Evolutionary conservation across 2,797 vertebrate species (phyloP), one percentile per base, ranked within the genome.

Genomic region (Pipistrellus kuhlii): DNA sequence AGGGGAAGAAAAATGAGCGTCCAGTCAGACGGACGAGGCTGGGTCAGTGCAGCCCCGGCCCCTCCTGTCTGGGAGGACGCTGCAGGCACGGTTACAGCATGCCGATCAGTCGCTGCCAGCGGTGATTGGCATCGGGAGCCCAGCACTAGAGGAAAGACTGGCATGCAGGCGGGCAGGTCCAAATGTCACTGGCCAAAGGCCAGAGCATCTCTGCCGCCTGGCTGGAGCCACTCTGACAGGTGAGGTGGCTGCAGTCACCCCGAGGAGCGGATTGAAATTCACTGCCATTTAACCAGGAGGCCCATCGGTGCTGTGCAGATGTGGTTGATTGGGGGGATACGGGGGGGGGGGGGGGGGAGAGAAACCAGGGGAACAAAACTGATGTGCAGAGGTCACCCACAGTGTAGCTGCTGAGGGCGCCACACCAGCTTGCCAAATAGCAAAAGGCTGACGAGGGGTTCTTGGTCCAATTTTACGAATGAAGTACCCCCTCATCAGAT

Each of bases 161-260:
- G 89, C 91, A 78, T 92, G 62, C 64, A 46, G 44, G 73, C 41
- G 85, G 95, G 91, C 88, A 66, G 94, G 53, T 90, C 91, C 57
- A 92, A 96, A 96, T 95, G 94, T 95, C 96, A 95, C 93, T 20
- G 13, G 91, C 25, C 32, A 59, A 95, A 96, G 94, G 90, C 82
- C 90, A 95, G 64, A 83, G 69, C 27, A 35, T 87, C 83, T 82
- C 5, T 4, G 32, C n/a, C 81, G 53, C 46, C 82, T 46, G 90
- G 38, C 87, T 9, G 64, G 32, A 73, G 77, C 91, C 86, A 72
- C 71, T 93, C 68, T 48, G 89, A 94, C 72, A 85, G 81, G 86
- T 17, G 73, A 38, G 73, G 32, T 72, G 90, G 78, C 66, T 3
- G 1, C 57, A 51, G 12, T 75, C 85, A 64, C 57, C 44, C 46